Percentiles rank a stretch among this genome's conserved stretches.
Evolutionary conservation across 2,888 invertebrate genomes (phyloP).

Genomic region (Hoplodrina blanda): DNA sequence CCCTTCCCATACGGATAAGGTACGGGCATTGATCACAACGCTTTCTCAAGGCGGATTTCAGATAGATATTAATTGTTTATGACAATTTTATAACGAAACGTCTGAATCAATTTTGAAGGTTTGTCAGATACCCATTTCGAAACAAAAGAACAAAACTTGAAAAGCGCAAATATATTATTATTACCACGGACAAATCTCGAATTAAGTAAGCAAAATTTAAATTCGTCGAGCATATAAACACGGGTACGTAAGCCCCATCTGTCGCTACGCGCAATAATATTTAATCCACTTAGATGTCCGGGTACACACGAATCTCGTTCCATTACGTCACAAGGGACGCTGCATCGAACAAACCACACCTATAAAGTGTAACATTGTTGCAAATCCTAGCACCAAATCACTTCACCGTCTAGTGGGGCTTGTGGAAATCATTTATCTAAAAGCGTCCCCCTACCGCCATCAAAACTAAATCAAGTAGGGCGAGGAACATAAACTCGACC

Average conservation of each 20-base stretch:
- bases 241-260: slow-evolving; percentile 65
- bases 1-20: too few relatives aligned
- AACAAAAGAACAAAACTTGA: too few relatives aligned
- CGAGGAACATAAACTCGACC: slow-evolving; percentile 87
- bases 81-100: background rate
- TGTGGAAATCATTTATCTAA: slow-evolving; percentile 87
- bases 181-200: background rate
- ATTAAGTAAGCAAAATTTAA: slow-evolving; percentile 31
- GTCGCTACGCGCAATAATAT: slow-evolving; percentile 72
- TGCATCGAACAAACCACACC: slow-evolving; percentile 78
- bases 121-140: too few relatives aligned
- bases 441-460: slow-evolving; percentile 88
- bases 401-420: slow-evolving; percentile 66
- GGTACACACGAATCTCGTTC: slow-evolving; percentile 81
- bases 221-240: slow-evolving; percentile 57
- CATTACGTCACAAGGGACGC: slow-evolving; percentile 75
- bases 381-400: slow-evolving; percentile 77
- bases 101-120: too few relatives aligned
- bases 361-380: slow-evolving; percentile 86
- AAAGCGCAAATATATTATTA: background rate
- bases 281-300: slow-evolving; percentile 83
- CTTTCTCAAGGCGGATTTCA: too few relatives aligned
- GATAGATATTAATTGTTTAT: background rate
- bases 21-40: too few relatives aligned
- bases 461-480: slow-evolving; percentile 90